Evolutionary conservation across 2,797 vertebrate genomes (phyloP), one percentile per base, ranked within the genome.

Genomic region (Triplophysa yarkandensis): DNA sequence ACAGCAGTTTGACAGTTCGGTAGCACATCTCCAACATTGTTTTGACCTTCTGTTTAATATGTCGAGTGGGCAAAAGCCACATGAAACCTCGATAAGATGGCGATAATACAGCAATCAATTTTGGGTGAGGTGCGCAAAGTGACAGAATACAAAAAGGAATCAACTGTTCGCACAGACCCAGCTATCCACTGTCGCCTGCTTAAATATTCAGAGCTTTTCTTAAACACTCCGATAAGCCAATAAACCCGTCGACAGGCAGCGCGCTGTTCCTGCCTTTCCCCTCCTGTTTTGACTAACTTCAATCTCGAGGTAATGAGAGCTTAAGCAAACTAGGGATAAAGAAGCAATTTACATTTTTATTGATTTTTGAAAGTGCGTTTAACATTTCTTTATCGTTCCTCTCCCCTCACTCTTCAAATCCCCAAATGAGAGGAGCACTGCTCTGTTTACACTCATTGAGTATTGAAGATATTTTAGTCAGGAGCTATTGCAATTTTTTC

Each of bases 91-190:
- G 17, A 61, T 19, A 30, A 64, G 68, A 68, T 70, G 70, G 67
- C 61, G 28, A 16, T 70, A 71, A 66, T 69, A 65, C 71, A 63
- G 74, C 78, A 78, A 70, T 78, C 76, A 70, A 76, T 74, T 80
- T 71, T 43, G 63, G 58, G 66, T 55, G 32, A 71, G 64, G 57
- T 34, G 68, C 36, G 21, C 32, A n/a, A 79, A 73, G 63, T 89
- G 86, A 88, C 88, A 89, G 48, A 67, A 88, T 85, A 85, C 80
- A 86, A 85, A 90, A 92, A 91, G 90, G 88, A 91, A 91, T 92
- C 89, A 89, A 87, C 82, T 82, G 86, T 83, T 85, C 85, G 85
- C 89, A 75, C 85, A 87, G 83, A 76, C 88, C 80, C 82, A 89
- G 86, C 86, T 87, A 89, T 90, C 83, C 85, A 87, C 84, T 32